Base-by-base conservation (phyloP, 2,113 vertebrate species). In the Aramus guarauna region DNA sequence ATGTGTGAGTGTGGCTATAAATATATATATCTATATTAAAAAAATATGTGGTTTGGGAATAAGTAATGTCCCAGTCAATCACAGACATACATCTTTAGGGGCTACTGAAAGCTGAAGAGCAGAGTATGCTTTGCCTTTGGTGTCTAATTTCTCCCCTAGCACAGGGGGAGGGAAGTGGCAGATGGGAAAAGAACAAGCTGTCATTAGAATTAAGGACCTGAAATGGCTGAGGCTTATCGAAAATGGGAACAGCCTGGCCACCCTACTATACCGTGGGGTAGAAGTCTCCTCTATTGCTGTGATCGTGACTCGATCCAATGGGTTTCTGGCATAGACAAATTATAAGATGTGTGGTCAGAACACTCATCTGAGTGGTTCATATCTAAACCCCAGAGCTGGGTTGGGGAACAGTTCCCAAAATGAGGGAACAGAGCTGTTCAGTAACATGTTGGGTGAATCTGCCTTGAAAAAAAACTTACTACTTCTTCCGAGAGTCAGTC, bases 111-210 rank as follows among this genome's bases (percentile, higher is more conserved):
- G 85, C 85, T 77, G 26, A 71, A 86, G 90, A 85, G 81, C 55
- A 74, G 75, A 69, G n/a, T 50, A 30, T 67, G 59, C 55, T 93
- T 36, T 92, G 94, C 59, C 91, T 80, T 93, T 90, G 79, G 79
- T 92, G 63, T 93, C 85, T 79, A 8, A 56, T 93, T 96, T 93
- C 94, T 92, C 88, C 94, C 64, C 82, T 77, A 71, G 92, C 88
- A 52, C 27, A 71, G 88, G 45, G 85, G 85, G 64, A 94, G 90
- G 90, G 72, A 95, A 45, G 75, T 66, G 71, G 92, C 96, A 95
- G 95, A 96, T 97, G 96, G 96, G 92, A 69, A 66, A 58, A 92
- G 92, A 90, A 86, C 88, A 92, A 77, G 88, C 92, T 96, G 94
- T 95, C 82, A 63, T 83, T 94, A 77, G 95, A 95, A 97, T 95